These are phyloP conservation scores for Sebastes nivosus DNA, from an alignment of 2,797 vertebrate species.

Conservation along the genomic window DNA sequence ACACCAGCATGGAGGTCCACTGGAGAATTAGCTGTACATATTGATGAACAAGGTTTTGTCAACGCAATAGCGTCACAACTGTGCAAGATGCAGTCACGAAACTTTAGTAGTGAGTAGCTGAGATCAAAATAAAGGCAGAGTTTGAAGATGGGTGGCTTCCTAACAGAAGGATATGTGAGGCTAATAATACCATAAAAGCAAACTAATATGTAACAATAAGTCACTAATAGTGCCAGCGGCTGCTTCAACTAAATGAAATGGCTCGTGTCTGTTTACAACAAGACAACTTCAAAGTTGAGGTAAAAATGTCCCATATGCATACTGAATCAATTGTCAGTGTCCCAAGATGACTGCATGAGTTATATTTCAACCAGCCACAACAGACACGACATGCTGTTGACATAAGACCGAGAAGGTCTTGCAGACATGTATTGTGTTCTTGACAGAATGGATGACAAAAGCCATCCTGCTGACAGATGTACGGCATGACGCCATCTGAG, in stretches of 20 bases:
- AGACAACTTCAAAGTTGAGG: not conserved
- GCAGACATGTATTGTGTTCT: constrained; percentile 8
- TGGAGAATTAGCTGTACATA: not conserved
- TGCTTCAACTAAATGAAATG: not conserved
- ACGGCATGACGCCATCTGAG: constrained; percentile 7
- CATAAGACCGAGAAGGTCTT: constrained; percentile 1
- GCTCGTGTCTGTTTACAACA: not conserved
- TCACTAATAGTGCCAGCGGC: not conserved
- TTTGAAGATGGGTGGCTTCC: not conserved
- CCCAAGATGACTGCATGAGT: not conserved
- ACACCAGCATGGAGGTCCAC: not conserved
- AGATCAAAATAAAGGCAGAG: not conserved
- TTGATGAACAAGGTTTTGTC: not conserved
- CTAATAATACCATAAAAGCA: not conserved
- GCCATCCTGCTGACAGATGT: constrained; percentile 33
- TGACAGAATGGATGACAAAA: constrained; percentile 16
- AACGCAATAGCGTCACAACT: not conserved
- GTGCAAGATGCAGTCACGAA: not conserved
- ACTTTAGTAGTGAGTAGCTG: not conserved
- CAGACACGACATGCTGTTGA: constrained; percentile 23
- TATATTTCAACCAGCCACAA: constrained; percentile 7
- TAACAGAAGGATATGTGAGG: not conserved
- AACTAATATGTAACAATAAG: not conserved
- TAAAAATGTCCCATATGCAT: not conserved
- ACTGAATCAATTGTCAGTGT: not conserved